Conservation (phyloP, 2,888 invertebrate species). For the Crematogaster levior region DNA sequence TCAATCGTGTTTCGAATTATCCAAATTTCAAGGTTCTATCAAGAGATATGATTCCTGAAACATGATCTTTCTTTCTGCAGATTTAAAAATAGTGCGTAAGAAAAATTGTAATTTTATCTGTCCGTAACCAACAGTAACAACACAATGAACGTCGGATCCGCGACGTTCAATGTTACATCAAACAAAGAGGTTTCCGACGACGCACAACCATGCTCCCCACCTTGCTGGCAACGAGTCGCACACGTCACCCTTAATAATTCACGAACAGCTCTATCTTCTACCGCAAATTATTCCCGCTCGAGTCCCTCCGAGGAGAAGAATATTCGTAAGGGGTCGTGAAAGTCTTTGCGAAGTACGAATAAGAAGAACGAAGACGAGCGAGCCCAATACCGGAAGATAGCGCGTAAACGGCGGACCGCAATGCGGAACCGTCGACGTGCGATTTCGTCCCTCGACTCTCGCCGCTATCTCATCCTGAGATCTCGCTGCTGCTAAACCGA, state of each 20-base stretch:
- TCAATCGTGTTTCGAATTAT: neutral
- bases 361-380: slow-evolving; percentile 23
- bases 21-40: neutral
- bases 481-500: neutral
- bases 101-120: slow-evolving; percentile 40
- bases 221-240: slow-evolving; percentile 62
- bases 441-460: slow-evolving; percentile 10
- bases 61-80: neutral
- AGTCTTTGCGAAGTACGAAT: slow-evolving; percentile 37
- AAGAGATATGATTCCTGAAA: neutral
- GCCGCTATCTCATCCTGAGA: neutral
- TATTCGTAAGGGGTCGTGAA: slow-evolving; percentile 31
- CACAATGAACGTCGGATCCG: no score
- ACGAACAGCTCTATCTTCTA: slow-evolving; percentile 80
- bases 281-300: slow-evolving; percentile 50
- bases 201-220: slow-evolving; percentile 47
- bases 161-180: slow-evolving; percentile 69
- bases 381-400: slow-evolving; percentile 17
- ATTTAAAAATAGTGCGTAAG: no score
- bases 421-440: slow-evolving; percentile 32
- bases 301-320: slow-evolving; percentile 34
- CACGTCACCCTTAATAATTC: slow-evolving; percentile 84
- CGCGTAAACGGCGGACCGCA: slow-evolving; percentile 43
- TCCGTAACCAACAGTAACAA: slow-evolving; percentile 61
- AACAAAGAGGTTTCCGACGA: slow-evolving; percentile 59